Percentiles rank a stretch among this genome's conserved stretches.
phyloP scores from a whole-genome alignment of 2,797 vertebrate species.

The Rhinophrynus dorsalis region DNA sequence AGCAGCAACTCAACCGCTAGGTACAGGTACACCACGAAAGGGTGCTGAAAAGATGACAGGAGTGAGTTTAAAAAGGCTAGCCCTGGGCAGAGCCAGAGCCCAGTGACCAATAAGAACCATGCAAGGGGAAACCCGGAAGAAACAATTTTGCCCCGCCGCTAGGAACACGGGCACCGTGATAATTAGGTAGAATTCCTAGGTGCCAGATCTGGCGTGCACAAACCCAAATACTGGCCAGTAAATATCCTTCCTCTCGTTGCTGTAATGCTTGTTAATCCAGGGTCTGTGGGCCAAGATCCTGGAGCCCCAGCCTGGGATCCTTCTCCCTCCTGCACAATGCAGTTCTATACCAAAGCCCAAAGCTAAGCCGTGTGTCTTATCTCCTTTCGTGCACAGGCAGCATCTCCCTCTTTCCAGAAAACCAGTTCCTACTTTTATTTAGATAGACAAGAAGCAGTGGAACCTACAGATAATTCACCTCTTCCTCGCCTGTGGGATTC shows the following conservation, averaged over 20 bases:
- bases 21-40: too few relatives aligned
- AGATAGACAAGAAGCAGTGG: constrained; percentile 67
- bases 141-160: too few relatives aligned
- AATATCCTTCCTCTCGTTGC: background rate
- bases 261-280: background rate
- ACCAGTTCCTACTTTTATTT: constrained; percentile 84
- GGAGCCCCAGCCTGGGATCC: constrained; percentile 52
- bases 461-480: constrained; percentile 79
- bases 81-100: too few relatives aligned
- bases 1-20: too few relatives aligned
- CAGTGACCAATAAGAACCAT: too few relatives aligned
- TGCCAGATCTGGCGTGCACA: too few relatives aligned
- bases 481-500: constrained; percentile 69
- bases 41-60: too few relatives aligned
- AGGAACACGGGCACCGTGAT: too few relatives aligned
- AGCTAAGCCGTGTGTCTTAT: constrained; percentile 77
- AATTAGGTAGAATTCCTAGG: constrained; percentile 25
- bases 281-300: constrained; percentile 43
- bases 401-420: constrained; percentile 77
- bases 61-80: too few relatives aligned
- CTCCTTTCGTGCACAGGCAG: constrained; percentile 63
- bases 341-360: constrained; percentile 67
- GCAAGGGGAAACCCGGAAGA: too few relatives aligned
- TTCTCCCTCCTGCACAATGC: constrained; percentile 60
- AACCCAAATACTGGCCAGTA: background rate